A percentile compares a stretch with the other conserved stretches of the same genome.
Evolutionary conservation across 2,888 invertebrate species (phyloP).

Genomic region (Pharmacophagus antenor): DNA sequence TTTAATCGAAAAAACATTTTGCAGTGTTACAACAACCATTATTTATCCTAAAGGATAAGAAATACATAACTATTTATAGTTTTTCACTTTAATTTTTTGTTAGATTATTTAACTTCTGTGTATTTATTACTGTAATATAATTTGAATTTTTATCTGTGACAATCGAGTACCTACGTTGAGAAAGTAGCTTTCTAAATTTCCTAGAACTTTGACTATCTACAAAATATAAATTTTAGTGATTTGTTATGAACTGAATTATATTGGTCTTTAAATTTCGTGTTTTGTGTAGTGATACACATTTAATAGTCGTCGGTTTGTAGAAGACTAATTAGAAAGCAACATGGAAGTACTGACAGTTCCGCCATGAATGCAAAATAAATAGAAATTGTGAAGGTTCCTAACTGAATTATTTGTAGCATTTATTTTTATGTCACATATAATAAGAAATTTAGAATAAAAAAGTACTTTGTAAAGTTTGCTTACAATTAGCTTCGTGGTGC

Average conservation of each 20-base stretch:
- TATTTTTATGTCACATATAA: conserved; percentile 13
- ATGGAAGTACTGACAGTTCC: conserved; percentile 82
- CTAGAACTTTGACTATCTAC: conserved; percentile 43
- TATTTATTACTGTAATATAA: conserved; percentile 1
- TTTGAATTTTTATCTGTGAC: conserved; percentile 28
- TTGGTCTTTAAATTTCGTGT: conserved; percentile 30
- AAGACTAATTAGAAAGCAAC: conserved; percentile 72
- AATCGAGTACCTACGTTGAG: conserved; percentile 45
- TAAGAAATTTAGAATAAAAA: background rate
- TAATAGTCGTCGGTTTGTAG: conserved; percentile 31
- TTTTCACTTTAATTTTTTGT: background rate
- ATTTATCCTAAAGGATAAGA: background rate
- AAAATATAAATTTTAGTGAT: conserved; percentile 36
- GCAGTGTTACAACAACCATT: too few relatives aligned
- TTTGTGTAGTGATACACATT: conserved; percentile 35
- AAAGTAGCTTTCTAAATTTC: conserved; percentile 77
- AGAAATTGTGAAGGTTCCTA: conserved; percentile 73
- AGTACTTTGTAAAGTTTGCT: background rate
- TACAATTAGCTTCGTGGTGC: background rate
- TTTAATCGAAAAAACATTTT: too few relatives aligned
- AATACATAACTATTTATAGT: background rate
- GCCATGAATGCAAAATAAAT: conserved; percentile 83
- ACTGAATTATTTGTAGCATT: conserved; percentile 31
- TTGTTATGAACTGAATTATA: conserved; percentile 26
- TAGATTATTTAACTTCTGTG: background rate